Evolutionary conservation across 2,888 invertebrate species (phyloP).

Genomic region (Choristoneura rosaceana): DNA sequence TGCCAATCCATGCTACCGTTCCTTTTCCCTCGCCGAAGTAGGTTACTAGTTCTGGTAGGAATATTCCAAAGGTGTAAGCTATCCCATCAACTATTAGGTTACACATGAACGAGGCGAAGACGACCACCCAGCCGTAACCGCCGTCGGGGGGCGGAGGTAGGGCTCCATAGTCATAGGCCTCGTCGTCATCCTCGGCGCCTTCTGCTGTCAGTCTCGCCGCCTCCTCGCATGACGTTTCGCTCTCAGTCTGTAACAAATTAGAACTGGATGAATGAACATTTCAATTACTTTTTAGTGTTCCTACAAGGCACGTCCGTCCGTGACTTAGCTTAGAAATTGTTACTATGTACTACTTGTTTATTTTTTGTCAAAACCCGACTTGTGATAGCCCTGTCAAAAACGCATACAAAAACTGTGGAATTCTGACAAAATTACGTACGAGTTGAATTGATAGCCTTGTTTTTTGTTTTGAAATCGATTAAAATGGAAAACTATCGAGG

Average conservation of each 20-base stretch:
- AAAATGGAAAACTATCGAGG: no score
- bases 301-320: no score
- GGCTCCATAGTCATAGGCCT: constrained; percentile 89
- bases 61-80: constrained; percentile 99
- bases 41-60: constrained; percentile 91
- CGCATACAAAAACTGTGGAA: no score
- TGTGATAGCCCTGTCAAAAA: no score
- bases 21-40: constrained; percentile 95
- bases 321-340: no score
- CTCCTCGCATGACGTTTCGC: constrained; percentile 94
- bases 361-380: no score
- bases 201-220: constrained; percentile 91
- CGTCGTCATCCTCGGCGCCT: constrained; percentile 86
- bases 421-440: no score
- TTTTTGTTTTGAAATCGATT: no score
- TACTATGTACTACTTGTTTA: no score
- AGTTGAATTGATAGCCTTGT: no score
- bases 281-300: not conserved
- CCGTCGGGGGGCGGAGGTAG: constrained; percentile 95
- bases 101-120: constrained; percentile 98
- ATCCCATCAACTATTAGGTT: constrained; percentile 99
- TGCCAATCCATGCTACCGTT: constrained; percentile 97
- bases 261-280: constrained; percentile 12
- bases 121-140: constrained; percentile 97
- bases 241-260: constrained; percentile 90